Conservation (phyloP, 2,113 vertebrate species). For the Sinosuthora webbiana region DNA sequence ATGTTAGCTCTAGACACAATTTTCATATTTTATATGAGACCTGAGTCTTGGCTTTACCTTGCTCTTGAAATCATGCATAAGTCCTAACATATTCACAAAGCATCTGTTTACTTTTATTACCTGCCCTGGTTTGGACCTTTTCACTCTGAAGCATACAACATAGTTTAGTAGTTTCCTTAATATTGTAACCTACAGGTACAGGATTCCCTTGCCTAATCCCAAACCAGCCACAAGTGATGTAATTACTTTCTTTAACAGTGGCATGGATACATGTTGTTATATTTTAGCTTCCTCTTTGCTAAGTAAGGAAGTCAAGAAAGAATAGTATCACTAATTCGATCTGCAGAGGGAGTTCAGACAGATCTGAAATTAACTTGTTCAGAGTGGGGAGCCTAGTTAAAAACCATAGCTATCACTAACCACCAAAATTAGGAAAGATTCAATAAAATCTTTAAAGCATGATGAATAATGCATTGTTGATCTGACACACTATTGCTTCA, state of each 20-base stretch:
- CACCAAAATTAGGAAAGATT: not conserved
- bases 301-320: not conserved
- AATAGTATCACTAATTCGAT: not conserved
- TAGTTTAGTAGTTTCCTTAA: not conserved
- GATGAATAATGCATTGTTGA: not conserved
- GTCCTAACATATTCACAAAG: not conserved
- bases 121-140: not conserved
- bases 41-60: not conserved
- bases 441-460: not conserved
- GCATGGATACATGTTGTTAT: not conserved
- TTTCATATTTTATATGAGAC: not conserved
- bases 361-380: not conserved
- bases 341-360: not conserved
- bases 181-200: not conserved
- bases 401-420: not conserved
- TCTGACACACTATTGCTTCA: not conserved
- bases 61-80: not conserved
- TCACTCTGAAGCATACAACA: not conserved
- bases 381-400: not conserved
- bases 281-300: not conserved
- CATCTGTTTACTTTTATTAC: not conserved
- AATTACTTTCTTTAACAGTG: not conserved
- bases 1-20: not conserved
- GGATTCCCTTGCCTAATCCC: not conserved
- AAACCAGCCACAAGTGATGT: not conserved